A percentile compares a stretch with the other conserved stretches of the same genome.
Conservation (phyloP, 2,797 vertebrate genomes). For the Peromyscus eremicus region DNA sequence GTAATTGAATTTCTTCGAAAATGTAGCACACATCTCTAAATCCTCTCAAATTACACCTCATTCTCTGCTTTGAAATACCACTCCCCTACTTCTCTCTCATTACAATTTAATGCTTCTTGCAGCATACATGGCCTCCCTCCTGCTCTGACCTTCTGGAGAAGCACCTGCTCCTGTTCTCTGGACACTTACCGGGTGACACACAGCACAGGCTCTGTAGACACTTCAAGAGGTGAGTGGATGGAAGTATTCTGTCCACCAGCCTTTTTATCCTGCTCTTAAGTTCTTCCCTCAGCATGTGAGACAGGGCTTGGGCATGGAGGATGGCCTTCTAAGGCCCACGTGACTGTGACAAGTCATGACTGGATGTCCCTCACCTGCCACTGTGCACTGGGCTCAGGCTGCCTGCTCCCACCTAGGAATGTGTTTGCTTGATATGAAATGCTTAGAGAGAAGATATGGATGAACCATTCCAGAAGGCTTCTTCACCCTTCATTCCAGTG, state of each 20-base stretch:
- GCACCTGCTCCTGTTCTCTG: not conserved
- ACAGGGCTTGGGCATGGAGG: constrained; percentile 37
- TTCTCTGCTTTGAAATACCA: not conserved
- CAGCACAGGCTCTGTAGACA: not conserved
- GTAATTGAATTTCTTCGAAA: not conserved
- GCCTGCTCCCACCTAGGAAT: not conserved
- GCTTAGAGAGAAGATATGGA: not conserved
- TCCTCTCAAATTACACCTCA: not conserved
- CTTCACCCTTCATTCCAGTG: not conserved
- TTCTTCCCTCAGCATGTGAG: not conserved
- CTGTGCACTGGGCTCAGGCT: not conserved
- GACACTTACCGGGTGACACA: not conserved
- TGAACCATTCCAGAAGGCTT: not conserved
- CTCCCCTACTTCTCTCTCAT: fast-evolving
- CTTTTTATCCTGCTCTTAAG: constrained; percentile 55
- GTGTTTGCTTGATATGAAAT: not conserved
- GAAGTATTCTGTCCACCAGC: not conserved
- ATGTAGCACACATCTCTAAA: not conserved
- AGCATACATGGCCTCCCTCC: not conserved
- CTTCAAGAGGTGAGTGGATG: not conserved
- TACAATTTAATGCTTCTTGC: not conserved
- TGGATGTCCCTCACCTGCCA: not conserved
- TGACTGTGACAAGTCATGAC: not conserved
- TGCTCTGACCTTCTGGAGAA: not conserved
- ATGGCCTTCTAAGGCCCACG: not conserved